Conservation (phyloP, 2,797 vertebrate genomes). For the Bovichtus variegatus region DNA sequence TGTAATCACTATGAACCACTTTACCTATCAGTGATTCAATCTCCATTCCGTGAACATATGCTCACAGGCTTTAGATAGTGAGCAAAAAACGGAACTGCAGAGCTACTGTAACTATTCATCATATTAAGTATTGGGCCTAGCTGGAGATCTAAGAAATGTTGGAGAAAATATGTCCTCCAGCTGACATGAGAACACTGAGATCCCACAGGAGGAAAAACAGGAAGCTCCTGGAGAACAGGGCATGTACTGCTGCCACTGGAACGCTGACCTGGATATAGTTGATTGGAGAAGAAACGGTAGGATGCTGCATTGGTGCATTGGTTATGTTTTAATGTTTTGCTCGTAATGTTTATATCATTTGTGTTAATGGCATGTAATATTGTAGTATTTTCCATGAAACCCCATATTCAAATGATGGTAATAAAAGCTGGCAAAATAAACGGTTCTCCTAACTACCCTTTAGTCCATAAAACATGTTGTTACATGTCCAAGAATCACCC, state of each 20-base stretch:
- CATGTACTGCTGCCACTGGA: not conserved
- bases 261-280: not conserved
- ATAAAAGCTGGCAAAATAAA: constrained; percentile 26
- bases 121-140: not conserved
- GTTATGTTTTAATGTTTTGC: not conserved
- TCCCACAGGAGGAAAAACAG: not conserved
- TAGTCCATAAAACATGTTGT: not conserved
- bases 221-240: constrained; percentile 5
- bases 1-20: not conserved
- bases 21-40: not conserved
- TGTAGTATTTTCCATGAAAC: constrained; percentile 11
- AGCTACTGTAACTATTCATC: not conserved
- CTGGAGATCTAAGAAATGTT: not conserved
- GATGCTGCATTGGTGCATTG: not conserved
- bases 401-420: not conserved
- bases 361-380: not conserved
- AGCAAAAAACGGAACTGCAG: not conserved
- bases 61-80: not conserved
- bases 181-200: not conserved
- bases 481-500: not conserved
- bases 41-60: not conserved
- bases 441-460: not conserved
- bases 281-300: not conserved
- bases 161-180: constrained; percentile 13
- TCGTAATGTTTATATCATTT: constrained; percentile 2